Evolutionary conservation across 2,797 vertebrate genomes (phyloP).

Genomic region (Malurus leucopterus): DNA sequence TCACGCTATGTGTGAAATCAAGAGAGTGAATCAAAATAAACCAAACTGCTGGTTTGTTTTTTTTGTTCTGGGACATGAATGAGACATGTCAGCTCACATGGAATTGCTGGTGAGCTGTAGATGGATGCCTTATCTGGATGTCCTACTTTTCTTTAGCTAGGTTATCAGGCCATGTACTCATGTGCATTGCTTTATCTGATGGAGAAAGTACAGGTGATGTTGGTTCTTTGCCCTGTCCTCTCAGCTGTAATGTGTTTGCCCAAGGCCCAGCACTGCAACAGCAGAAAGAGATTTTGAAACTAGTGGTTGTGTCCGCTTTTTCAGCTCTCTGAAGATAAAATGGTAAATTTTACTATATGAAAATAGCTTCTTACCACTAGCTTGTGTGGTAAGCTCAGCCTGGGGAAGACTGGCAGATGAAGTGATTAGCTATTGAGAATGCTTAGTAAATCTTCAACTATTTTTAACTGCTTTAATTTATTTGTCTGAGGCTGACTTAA

Average conservation of each 20-base stretch:
- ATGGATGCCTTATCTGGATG: neutral
- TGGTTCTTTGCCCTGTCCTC: neutral
- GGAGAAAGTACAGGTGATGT: neutral
- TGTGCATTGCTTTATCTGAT: neutral
- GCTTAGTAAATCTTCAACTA: neutral
- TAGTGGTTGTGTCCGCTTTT: neutral
- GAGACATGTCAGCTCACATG: neutral
- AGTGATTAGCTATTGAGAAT: neutral
- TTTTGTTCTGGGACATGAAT: neutral
- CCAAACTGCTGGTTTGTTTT: neutral
- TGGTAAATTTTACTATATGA: neutral
- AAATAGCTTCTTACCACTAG: neutral
- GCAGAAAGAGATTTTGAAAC: neutral
- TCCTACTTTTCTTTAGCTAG: neutral
- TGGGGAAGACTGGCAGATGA: neutral
- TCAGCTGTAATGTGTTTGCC: neutral
- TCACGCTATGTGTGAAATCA: neutral
- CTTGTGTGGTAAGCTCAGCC: neutral
- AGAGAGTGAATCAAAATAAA: neutral
- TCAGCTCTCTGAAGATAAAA: neutral
- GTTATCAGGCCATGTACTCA: neutral
- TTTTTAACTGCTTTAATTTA: neutral
- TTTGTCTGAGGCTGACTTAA: neutral
- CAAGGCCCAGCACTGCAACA: neutral
- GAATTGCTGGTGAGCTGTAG: neutral